These are phyloP conservation scores for Schmidtea mediterranea DNA, from an alignment of 1,140 invertebrate species.

Conservation along the genomic window DNA sequence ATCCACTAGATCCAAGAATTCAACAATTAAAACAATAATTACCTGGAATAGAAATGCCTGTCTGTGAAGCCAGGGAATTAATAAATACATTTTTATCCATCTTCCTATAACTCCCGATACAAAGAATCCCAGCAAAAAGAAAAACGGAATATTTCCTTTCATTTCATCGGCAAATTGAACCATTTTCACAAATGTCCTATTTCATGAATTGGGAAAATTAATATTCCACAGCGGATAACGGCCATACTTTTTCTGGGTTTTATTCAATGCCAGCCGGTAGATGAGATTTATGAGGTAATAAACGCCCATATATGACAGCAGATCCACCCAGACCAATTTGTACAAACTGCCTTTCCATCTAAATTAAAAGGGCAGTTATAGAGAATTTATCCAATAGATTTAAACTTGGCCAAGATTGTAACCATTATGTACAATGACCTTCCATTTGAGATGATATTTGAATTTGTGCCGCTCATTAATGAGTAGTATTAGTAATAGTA, in stretches of 20 bases:
- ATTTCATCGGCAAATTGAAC: neutral
- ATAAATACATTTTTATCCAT: conserved; percentile 24
- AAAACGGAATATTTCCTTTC: conserved; percentile 26
- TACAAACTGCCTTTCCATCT: conserved; percentile 91
- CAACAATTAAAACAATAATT: neutral
- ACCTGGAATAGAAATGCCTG: neutral
- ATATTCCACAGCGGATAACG: neutral
- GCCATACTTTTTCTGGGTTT: conserved; percentile 46
- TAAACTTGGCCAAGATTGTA: too few relatives aligned
- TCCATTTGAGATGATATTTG: too few relatives aligned
- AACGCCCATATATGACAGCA: conserved; percentile 52
- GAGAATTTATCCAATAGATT: too few relatives aligned
- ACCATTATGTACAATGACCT: too few relatives aligned
- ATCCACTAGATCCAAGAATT: neutral
- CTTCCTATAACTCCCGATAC: conserved; percentile 63
- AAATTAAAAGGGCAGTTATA: conserved; percentile 23
- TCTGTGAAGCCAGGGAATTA: conserved; percentile 1
- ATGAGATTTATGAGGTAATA: conserved; percentile 61
- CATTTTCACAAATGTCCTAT: neutral
- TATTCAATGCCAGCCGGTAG: conserved; percentile 55
- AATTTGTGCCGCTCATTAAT: too few relatives aligned
- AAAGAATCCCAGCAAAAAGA: conserved; percentile 59
- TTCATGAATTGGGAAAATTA: neutral
- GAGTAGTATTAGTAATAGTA: too few relatives aligned
- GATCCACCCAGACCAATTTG: conserved; percentile 75